Base-by-base conservation (phyloP, 2,888 invertebrate species). In the Pimpla rufipes region DNA sequence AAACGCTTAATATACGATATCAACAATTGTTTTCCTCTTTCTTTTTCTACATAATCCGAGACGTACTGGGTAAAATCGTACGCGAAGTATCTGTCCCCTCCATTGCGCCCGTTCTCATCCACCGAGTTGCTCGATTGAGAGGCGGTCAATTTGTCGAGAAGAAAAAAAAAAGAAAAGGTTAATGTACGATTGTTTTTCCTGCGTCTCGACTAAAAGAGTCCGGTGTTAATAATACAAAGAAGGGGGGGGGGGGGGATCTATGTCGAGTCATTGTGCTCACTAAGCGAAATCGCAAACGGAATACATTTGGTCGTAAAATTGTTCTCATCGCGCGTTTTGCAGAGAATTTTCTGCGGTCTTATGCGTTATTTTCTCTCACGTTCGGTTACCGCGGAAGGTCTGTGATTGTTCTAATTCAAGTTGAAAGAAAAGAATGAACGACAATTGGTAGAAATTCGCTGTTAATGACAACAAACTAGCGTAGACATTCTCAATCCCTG, bases 251-350 rank as follows among this genome's bases (percentile, higher is more conserved):
- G 71, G 82, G 79, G 35, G 76, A 81, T 82, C 82, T 67, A 85
- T 83, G 80, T 81, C 76, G 77, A 82, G 89, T 88, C 83, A 86
- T 87, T 85, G 87, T 88, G 88, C 85, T 87, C 77, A 82, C 81
- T 85, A 84, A 87, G 88, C 87, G 88, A 85, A 84, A 78, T 77
- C 86, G 87, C 81, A 86, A 88, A 87, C 85, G 84, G 82, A 90
- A 90, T 89, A 90, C 85, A 88, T 89, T 90, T 89, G 90, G 88
- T 91, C 88, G 85, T 89, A 89, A 88, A 89, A 88, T 85, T 89
- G 87, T 87, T 87, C 85, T 29, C 86, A 85, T 86, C 29, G 35
- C 29, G 37, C 29, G 78, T 16, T 40, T 40, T 16, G 64, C 23
- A 55, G 40, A 64, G 18, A 35, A 66, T 7, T 18, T 35, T 57